These are phyloP conservation scores for Podarcis cretensis DNA, from an alignment of 2,113 vertebrate genomes.

Conservation along the genomic window DNA sequence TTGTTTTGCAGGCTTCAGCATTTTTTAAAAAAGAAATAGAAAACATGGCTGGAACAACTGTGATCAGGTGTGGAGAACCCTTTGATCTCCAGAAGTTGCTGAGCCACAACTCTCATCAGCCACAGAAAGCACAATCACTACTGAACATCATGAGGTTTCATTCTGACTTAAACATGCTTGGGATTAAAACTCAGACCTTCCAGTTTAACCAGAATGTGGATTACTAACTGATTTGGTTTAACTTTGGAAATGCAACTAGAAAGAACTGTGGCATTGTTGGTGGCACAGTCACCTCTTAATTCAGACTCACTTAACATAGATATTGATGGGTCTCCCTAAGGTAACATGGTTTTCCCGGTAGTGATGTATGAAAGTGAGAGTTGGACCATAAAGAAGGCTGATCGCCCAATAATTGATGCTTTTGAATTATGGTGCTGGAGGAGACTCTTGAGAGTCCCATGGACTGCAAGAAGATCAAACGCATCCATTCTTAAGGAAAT, in stretches of 20 bases:
- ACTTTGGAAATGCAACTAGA: background rate
- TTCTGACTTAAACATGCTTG: background rate
- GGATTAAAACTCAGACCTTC: background rate
- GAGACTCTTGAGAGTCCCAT: too few species aligned
- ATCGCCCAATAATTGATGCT: too few species aligned
- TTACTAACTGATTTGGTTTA: background rate
- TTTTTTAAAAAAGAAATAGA: background rate
- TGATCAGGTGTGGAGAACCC: background rate
- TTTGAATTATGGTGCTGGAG: too few species aligned
- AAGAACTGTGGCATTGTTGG: background rate
- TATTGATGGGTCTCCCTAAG: background rate
- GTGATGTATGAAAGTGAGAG: too few species aligned
- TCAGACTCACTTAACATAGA: background rate
- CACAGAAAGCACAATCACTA: too few species aligned
- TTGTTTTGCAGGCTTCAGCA: background rate
- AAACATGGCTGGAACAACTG: background rate
- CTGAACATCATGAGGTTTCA: background rate
- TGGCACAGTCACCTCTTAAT: background rate
- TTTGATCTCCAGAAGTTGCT: too few species aligned
- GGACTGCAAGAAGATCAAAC: too few species aligned
- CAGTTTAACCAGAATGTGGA: too few species aligned
- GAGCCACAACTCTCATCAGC: too few species aligned
- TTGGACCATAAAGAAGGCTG: too few species aligned
- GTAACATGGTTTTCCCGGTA: too few species aligned
- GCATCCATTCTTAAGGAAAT: too few species aligned